phyloP scores from a whole-genome alignment of 2,888 invertebrate species.

The Gryllus longicercus region DNA sequence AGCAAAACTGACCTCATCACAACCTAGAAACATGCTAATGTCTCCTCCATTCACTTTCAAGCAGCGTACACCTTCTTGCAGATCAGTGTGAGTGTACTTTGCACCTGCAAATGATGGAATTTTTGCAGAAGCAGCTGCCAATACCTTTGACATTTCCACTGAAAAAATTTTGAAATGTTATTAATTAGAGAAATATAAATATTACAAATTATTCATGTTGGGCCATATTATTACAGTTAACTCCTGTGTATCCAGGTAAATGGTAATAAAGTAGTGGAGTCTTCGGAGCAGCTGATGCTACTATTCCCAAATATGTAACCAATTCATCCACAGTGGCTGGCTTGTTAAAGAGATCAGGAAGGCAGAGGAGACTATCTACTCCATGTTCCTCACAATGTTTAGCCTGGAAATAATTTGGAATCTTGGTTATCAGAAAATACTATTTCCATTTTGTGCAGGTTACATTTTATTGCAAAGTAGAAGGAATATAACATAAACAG shows the following conservation, averaged over 20 bases:
- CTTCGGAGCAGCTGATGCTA: slow-evolving; percentile 67
- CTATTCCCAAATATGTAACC: slow-evolving; percentile 61
- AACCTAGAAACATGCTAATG: slow-evolving; percentile 63
- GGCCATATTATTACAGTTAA: slow-evolving; percentile 60
- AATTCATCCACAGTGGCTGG: slow-evolving; percentile 60
- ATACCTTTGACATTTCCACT: slow-evolving; percentile 62
- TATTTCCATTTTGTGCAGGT: not conserved
- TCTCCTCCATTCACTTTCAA: slow-evolving; percentile 51
- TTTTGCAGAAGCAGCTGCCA: slow-evolving; percentile 56
- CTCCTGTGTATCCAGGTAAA: slow-evolving; percentile 68
- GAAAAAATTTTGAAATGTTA: not conserved
- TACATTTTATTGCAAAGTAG: not conserved
- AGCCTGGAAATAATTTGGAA: slow-evolving; percentile 52
- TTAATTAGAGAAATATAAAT: too few species aligned
- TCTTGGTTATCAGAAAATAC: not conserved
- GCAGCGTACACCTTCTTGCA: slow-evolving; percentile 65
- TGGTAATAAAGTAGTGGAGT: slow-evolving; percentile 81
- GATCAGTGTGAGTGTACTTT: slow-evolving; percentile 74
- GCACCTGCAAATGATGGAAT: slow-evolving; percentile 75
- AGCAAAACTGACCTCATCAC: slow-evolving; percentile 55
- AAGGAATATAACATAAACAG: not conserved
- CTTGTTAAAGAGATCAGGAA: slow-evolving; percentile 75
- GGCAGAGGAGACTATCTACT: slow-evolving; percentile 65
- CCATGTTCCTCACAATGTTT: slow-evolving; percentile 62
- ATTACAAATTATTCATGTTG: not conserved